Evolutionary conservation across 2,888 invertebrate species (phyloP).

Genomic region (Omphaloscelis lunosa): DNA sequence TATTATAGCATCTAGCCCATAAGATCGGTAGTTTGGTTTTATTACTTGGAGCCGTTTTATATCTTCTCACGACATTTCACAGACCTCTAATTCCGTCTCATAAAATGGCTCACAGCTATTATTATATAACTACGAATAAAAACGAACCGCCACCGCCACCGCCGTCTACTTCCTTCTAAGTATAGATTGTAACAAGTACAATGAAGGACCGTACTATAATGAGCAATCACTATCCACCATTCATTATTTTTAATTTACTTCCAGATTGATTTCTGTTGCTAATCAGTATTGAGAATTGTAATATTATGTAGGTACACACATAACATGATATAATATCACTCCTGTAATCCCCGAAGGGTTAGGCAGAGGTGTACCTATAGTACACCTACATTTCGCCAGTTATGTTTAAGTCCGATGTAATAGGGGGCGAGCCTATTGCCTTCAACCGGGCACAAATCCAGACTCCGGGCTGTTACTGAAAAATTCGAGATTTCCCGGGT

Average conservation of each 20-base stretch:
- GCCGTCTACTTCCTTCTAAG: neutral
- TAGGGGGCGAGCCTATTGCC: too few species aligned
- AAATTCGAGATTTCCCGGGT: too few species aligned
- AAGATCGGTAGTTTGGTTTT: conserved; percentile 21
- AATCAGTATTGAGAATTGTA: neutral
- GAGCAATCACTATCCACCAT: neutral
- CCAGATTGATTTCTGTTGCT: neutral
- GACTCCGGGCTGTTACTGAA: too few species aligned
- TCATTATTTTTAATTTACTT: neutral
- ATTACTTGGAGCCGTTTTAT: conserved; percentile 34
- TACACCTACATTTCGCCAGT: too few species aligned
- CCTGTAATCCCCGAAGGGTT: too few species aligned
- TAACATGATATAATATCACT: too few species aligned
- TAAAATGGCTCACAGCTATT: conserved; percentile 18
- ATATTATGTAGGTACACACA: neutral
- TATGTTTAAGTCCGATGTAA: too few species aligned
- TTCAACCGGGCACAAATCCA: too few species aligned
- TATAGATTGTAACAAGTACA: neutral
- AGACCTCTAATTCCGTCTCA: conserved; percentile 24
- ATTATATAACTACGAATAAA: neutral
- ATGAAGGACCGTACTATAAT: neutral
- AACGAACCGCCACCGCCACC: neutral
- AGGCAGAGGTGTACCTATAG: too few species aligned
- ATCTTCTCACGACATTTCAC: conserved; percentile 35
- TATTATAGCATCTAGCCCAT: neutral